These are phyloP conservation scores for Paramacrobiotus metropolitanus DNA, from an alignment of 1,140 invertebrate species.

Conservation along the genomic window DNA sequence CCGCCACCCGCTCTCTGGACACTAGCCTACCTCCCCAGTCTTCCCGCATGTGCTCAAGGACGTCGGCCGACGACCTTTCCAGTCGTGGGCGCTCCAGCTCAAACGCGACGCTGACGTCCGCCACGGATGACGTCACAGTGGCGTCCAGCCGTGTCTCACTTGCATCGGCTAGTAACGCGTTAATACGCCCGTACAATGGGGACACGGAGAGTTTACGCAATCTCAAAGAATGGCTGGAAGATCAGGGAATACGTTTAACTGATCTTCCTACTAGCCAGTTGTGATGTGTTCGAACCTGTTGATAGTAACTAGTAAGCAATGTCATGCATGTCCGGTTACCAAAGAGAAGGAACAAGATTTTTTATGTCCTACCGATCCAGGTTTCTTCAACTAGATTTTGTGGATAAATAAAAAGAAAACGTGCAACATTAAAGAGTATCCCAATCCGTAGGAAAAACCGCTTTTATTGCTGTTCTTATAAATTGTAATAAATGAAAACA, in stretches of 20 bases:
- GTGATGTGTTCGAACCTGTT: not conserved
- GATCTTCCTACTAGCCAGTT: not conserved
- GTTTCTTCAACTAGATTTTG: too few relatives aligned
- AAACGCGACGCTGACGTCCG: not conserved
- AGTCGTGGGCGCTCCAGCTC: not conserved
- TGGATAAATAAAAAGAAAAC: too few relatives aligned
- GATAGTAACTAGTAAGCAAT: not conserved
- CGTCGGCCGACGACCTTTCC: too few relatives aligned
- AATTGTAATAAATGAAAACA: too few relatives aligned
- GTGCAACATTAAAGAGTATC: too few relatives aligned
- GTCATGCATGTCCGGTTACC: too few relatives aligned
- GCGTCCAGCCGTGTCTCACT: not conserved
- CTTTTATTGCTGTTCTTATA: too few relatives aligned
- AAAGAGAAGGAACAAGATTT: too few relatives aligned
- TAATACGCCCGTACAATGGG: not conserved
- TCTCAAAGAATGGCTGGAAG: not conserved
- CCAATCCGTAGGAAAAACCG: too few relatives aligned
- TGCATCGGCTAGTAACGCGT: not conserved
- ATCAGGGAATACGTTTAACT: not conserved
- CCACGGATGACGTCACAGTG: not conserved
- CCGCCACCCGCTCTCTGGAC: not conserved
- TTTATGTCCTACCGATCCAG: too few relatives aligned
- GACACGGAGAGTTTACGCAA: not conserved
- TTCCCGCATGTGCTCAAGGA: too few relatives aligned
- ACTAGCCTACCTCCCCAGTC: too few relatives aligned